These are phyloP conservation scores for Pantelozetes paolii DNA, from an alignment of 2,888 invertebrate species.

Conservation along the genomic window DNA sequence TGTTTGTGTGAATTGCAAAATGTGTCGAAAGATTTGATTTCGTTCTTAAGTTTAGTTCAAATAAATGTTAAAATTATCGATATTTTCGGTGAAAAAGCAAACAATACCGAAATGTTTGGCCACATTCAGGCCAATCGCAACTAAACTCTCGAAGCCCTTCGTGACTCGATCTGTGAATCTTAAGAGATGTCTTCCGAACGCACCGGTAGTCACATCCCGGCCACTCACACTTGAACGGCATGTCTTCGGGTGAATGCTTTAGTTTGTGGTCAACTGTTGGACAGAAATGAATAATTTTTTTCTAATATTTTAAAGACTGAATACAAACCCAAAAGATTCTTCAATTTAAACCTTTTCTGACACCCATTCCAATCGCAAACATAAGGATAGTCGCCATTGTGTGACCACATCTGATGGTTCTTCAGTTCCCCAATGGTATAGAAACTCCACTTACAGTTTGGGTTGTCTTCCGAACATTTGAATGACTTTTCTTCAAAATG, in stretches of 20 bases:
- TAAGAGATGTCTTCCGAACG: neutral
- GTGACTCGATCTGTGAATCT: neutral
- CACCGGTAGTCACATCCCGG: conserved; percentile 5
- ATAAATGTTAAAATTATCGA: neutral
- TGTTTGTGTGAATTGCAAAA: neutral
- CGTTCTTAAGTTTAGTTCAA: neutral
- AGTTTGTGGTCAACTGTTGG: neutral
- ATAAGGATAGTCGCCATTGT: neutral
- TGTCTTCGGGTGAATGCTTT: neutral
- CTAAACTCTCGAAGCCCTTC: neutral
- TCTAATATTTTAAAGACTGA: too few relatives aligned
- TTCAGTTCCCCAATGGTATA: conserved; percentile 6
- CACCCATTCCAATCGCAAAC: conserved; percentile 15
- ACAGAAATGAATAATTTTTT: neutral
- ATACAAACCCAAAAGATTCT: conserved; percentile 20
- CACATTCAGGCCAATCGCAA: conserved; percentile 30
- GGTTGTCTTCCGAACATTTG: neutral
- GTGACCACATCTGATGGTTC: conserved; percentile 23
- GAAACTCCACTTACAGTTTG: conserved; percentile 17
- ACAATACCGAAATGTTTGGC: neutral
- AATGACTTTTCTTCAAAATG: conserved; percentile 19
- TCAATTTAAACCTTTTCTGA: neutral
- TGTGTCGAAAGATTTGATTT: neutral
- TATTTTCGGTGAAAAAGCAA: too few relatives aligned
- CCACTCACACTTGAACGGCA: conserved; percentile 8